A percentile compares a stretch with the other conserved stretches of the same genome.
Evolutionary conservation across 2,797 vertebrate species (phyloP).

Genomic region (Aphelocoma californica): DNA sequence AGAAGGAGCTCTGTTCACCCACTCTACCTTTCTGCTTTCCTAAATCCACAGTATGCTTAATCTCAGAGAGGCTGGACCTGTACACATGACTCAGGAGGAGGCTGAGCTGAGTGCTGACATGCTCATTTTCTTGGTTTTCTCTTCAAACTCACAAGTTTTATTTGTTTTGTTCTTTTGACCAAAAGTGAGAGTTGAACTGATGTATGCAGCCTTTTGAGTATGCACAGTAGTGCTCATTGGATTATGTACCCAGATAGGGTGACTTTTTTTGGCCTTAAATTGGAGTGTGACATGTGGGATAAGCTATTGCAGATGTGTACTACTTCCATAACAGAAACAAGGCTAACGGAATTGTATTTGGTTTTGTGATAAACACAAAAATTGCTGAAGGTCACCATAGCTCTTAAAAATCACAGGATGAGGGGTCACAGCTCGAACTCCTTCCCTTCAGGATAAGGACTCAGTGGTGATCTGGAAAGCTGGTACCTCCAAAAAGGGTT

Average conservation of each 20-base stretch:
- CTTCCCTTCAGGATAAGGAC: background rate
- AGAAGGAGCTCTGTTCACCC: background rate
- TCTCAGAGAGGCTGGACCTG: background rate
- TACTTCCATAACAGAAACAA: background rate
- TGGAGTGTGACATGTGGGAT: background rate
- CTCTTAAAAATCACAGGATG: background rate
- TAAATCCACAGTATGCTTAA: background rate
- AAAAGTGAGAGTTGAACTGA: background rate
- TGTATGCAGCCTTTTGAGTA: background rate
- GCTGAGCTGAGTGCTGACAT: background rate
- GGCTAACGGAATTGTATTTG: background rate
- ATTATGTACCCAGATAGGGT: background rate
- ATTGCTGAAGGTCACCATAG: background rate
- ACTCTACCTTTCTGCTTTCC: background rate
- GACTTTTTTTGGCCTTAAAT: background rate
- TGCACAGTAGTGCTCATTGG: background rate
- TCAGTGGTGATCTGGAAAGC: background rate
- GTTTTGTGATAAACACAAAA: background rate
- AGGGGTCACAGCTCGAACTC: accelerated
- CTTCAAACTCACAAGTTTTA: background rate
- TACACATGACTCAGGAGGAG: background rate
- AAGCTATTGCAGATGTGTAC: background rate
- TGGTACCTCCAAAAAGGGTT: background rate
- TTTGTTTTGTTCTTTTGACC: background rate
- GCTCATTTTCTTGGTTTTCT: background rate